Base-by-base conservation (phyloP, 2,113 vertebrate species). In the Maylandia zebra region DNA sequence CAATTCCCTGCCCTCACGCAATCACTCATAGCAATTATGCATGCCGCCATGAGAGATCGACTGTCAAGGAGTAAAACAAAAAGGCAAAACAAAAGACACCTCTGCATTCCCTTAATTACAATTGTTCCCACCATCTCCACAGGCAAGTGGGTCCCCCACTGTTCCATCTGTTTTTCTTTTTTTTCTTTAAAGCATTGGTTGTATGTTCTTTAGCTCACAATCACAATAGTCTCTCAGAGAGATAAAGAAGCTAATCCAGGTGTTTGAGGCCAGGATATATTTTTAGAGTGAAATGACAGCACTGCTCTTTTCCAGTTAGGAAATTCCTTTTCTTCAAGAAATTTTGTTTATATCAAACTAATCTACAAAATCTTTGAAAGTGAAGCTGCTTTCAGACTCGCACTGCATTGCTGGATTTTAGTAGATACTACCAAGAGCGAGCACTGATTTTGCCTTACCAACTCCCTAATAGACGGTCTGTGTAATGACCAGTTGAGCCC, bases 11-110 rank as follows among this genome's bases (percentile, higher is more conserved):
- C 79, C 81, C 71, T 91, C 87, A 87, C n/a, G 78, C 89, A 85
- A 95, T 95, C 93, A 93, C 84, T 96, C 94, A 94, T 38, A 71
- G 86, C 91, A 93, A 95, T 96, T 96, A 96, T 93, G 90, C 81
- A 88, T 69, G 61, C 24, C 30, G n/a, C 80, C 41, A 52, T 82
- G 80, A 83, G 83, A 90, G 69, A 94, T 79, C 80, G 82, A 66
- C 59, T 92, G 91, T 90, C 90, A 84, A 93, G 45, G 86, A 82
- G 30, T 52, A 8, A 9, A 45, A 27, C 27, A 69, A 13, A 59
- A 38, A 74, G 32, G 41, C 7, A 45, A 61, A 82, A 89, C 57
- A 91, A 66, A 87, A 19, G 78, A 48, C 52, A 50, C 48, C 48
- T 38, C 57, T 55, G 27, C 22, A 86, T 86, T 30, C 38, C 38